A percentile compares a stretch with the other conserved stretches of the same genome.
These are phyloP conservation scores for Lepeophtheirus nordmannii DNA, from an alignment of 2,888 invertebrate genomes.

Conservation along the genomic window DNA sequence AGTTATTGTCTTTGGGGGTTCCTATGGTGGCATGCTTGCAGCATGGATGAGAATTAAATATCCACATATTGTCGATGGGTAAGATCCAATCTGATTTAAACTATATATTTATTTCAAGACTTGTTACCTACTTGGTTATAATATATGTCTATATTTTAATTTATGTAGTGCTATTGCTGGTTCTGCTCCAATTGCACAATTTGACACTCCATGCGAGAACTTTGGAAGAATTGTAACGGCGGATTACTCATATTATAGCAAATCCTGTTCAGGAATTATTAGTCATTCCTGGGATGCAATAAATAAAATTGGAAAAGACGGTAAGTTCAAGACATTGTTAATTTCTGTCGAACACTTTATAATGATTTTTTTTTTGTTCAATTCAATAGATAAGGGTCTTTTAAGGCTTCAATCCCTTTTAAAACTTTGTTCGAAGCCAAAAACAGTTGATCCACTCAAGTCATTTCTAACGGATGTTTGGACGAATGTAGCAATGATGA, in stretches of 20 bases:
- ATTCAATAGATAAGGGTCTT: slow-evolving; percentile 27
- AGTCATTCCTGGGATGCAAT: slow-evolving; percentile 60
- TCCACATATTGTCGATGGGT: slow-evolving; percentile 67
- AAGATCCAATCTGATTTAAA: slow-evolving; percentile 27
- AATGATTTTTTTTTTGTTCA: not conserved
- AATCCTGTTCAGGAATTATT: slow-evolving; percentile 52
- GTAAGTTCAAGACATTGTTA: slow-evolving; percentile 38
- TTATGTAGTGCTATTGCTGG: slow-evolving; percentile 63
- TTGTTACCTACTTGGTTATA: too few relatives aligned
- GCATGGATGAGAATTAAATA: slow-evolving; percentile 93
- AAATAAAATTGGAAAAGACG: slow-evolving; percentile 33
- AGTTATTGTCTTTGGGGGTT: slow-evolving; percentile 63
- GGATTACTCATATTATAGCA: slow-evolving; percentile 44
- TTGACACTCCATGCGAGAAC: slow-evolving; percentile 57
- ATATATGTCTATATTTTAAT: slow-evolving; percentile 23
- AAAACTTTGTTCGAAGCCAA: not conserved
- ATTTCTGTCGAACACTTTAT: not conserved
- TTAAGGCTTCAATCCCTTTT: not conserved
- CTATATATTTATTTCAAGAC: too few relatives aligned
- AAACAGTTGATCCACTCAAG: not conserved
- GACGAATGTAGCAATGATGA: slow-evolving; percentile 72
- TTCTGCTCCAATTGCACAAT: slow-evolving; percentile 81
- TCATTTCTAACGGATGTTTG: slow-evolving; percentile 43
- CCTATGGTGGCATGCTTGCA: slow-evolving; percentile 93
- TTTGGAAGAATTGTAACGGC: slow-evolving; percentile 63